Evolutionary conservation across 2,113 vertebrate genomes (phyloP), one percentile per base, ranked within the genome.

Genomic region (Glaucidium brasilianum): DNA sequence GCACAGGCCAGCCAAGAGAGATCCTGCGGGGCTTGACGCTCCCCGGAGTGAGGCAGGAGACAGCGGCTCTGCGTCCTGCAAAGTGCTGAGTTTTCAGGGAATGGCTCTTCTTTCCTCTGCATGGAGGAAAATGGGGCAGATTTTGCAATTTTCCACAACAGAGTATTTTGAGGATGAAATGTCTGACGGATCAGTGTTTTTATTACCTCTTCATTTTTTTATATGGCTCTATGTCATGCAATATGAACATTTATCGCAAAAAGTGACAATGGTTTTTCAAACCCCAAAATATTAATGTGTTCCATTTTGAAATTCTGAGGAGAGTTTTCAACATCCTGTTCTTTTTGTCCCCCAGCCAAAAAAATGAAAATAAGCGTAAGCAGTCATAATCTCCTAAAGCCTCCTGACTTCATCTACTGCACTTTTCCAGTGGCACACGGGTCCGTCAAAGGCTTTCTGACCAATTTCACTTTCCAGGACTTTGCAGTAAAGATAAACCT

Each of bases 21-120:
- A 17, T 85, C 53, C 90, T 20, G n/a, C 30, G 9, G 84, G 41
- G 74, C 37, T 12, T 4, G 29, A 53, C 10, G 2, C 45, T 90
- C 26, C 4, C 35, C 1, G 1, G n/a, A 8, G 32, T 8, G 2
- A 32, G 45, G 50, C 3, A 1, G 59, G 47, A 68, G 21, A 2
- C 0, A 0, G 71, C 1, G 1, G 45, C 66, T 82, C 32, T 15
- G 41, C 43, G n/a, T 37, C 47, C 43, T n/a, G 11, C 1, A 0
- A 47, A 35, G 26, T 15, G 13, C 25, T 8, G 16, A 8, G 19
- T 20, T 64, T n/a, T 15, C 8, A 1, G 10, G 34, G 35, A 50
- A 11, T 4, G 3, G n/a, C 11, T 10, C 72, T 45, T 49, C 12
- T 5, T 71, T 52, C 43, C 92, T 62, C 81, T 53, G 47, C 4